Percentiles rank a stretch among this genome's conserved stretches.
These are phyloP conservation scores for Corythornis cristatus DNA, from an alignment of 2,113 vertebrate genomes.

Conservation along the genomic window DNA sequence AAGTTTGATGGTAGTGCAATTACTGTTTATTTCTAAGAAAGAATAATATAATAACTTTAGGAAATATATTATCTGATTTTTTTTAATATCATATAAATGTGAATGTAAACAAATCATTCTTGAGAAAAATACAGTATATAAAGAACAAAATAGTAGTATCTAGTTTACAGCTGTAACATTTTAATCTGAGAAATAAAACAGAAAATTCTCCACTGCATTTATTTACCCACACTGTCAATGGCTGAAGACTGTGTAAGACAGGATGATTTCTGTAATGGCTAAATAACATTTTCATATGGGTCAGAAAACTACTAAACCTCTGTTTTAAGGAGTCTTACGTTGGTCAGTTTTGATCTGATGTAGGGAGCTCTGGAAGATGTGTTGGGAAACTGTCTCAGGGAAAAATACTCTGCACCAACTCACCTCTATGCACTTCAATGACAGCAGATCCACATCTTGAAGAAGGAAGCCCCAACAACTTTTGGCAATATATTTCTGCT, in stretches of 20 bases:
- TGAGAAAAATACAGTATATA: background rate
- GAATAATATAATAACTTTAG: constrained; percentile 19
- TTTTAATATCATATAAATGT: constrained; percentile 35
- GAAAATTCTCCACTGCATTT: background rate
- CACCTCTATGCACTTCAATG: background rate
- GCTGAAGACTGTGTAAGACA: background rate
- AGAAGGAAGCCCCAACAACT: background rate
- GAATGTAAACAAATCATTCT: constrained; percentile 44
- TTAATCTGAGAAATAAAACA: background rate
- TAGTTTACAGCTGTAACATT: background rate
- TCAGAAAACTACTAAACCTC: background rate
- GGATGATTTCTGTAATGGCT: background rate
- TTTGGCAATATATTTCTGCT: background rate
- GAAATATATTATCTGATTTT: constrained; percentile 7
- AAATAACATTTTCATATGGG: background rate
- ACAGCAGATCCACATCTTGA: background rate
- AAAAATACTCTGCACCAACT: background rate
- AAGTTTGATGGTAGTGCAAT: constrained; percentile 7
- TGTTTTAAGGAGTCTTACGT: background rate
- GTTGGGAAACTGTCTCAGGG: background rate
- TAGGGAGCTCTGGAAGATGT: background rate
- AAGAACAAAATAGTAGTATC: background rate
- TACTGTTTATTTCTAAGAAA: background rate
- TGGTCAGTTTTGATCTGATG: background rate
- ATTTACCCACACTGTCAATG: background rate